Percentiles rank a stretch among this genome's conserved stretches.
Evolutionary conservation across 2,797 vertebrate genomes (phyloP).

Genomic region (Alosa sapidissima): DNA sequence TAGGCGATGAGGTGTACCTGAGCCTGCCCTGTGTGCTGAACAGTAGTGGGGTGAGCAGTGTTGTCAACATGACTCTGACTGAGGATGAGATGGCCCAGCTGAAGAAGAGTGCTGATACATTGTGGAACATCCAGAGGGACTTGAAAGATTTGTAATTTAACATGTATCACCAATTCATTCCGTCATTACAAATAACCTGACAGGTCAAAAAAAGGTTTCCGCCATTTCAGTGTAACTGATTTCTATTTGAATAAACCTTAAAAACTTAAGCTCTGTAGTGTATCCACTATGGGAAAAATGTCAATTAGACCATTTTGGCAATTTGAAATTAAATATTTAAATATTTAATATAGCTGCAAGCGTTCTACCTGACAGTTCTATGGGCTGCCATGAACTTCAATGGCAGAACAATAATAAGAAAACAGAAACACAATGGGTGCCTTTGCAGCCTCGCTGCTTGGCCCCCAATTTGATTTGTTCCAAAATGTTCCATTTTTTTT

Average conservation of each 20-base stretch:
- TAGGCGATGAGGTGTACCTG: conserved; percentile 95
- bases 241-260: neutral
- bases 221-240: neutral
- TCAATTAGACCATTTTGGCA: no score
- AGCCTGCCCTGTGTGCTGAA: conserved; percentile 90
- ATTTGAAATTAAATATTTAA: no score
- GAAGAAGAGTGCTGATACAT: conserved; percentile 86
- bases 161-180: neutral
- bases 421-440: no score
- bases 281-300: no score
- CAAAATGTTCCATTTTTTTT: no score
- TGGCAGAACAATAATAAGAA: no score
- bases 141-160: conserved; percentile 85
- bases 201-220: neutral
- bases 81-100: conserved; percentile 84
- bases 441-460: no score
- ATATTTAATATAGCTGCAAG: no score
- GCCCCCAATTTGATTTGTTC: no score
- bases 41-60: conserved; percentile 78
- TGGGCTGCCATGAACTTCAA: no score
- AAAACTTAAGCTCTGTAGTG: neutral
- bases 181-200: neutral
- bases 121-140: conserved; percentile 95
- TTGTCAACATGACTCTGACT: conserved; percentile 93
- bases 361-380: no score